Percentiles rank a stretch among this genome's conserved stretches.
Evolutionary conservation across 2,113 vertebrate genomes (phyloP).

Genomic region (Crotalus tigris): DNA sequence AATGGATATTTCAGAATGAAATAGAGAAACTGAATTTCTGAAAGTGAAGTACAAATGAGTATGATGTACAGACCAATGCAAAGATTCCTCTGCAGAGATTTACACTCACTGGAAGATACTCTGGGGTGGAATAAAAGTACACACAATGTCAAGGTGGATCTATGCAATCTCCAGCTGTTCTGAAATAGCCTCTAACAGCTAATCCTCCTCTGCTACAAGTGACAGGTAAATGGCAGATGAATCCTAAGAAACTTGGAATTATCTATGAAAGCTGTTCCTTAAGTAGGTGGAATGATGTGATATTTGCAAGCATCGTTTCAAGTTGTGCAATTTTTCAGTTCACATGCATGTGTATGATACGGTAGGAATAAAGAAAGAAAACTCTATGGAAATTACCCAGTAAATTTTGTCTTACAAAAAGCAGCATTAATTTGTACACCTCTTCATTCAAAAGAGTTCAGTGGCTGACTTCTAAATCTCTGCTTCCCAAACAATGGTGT

Average conservation of each 20-base stretch:
- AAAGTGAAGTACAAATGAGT: neutral
- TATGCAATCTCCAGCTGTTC: neutral
- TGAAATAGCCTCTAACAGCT: neutral
- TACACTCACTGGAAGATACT: neutral
- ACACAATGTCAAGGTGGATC: neutral
- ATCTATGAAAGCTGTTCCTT: constrained; percentile 3
- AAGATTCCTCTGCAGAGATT: neutral
- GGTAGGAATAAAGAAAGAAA: neutral
- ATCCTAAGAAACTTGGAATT: neutral
- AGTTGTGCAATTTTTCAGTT: constrained; percentile 26
- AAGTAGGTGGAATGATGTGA: constrained; percentile 5
- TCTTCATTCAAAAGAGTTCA: neutral
- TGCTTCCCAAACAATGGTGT: neutral
- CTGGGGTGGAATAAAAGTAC: neutral
- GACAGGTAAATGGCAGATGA: constrained; percentile 24
- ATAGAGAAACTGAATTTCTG: neutral
- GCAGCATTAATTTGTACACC: neutral
- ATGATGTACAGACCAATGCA: neutral
- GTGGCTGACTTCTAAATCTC: neutral
- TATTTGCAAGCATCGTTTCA: constrained; percentile 13
- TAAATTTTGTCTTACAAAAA: neutral
- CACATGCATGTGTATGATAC: neutral
- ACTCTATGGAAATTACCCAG: neutral
- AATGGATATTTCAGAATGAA: neutral
- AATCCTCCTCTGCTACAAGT: constrained; percentile 28